Base-by-base conservation (phyloP, 2,113 vertebrate genomes). In the Triplophysa tibetana region DNA sequence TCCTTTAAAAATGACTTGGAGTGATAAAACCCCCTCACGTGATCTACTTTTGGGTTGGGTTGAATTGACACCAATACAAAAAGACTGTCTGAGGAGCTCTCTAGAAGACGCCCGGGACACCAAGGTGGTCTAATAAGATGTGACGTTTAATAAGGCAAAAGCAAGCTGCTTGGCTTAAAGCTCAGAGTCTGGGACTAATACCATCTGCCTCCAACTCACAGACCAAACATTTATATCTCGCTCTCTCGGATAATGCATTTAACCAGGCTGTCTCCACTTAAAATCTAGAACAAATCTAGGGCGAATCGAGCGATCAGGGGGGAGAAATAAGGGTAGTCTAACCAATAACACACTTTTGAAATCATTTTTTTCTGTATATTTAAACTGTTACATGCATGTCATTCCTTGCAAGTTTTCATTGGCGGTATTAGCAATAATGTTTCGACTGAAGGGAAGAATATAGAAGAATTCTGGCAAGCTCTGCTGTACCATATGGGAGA, bases 191-290 rank as follows among this genome's bases (percentile, higher is more conserved):
- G 21, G 64, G 77, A 67, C 70, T 79, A 24, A 56, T 17, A 77
- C 89, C 87, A 92, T 93, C 92, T 93, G 91, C 89, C 90, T 77
- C 79, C 62, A 89, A 83, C 91, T 87, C 88, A 88, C 60, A 2
- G 83, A 83, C 85, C 81, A 86, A 87, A 83, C 29, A 67, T 77
- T 74, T 76, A 77, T 85, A 85, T 86, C 54, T 21, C 82, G 82
- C 61, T 45, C 60, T 65, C 86, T 82, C 86, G 70, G 82, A 89
- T 84, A 89, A 85, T 81, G 85, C 85, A 75, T 87, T 83, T 29
- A 62, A 38, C 33, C 38, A 8, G 41, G 17, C 24, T 61, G 33
- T 62, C 66, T 67, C 2, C 43, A 58, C 54, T 58, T 70, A 33
- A 70, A 70, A 79, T 60, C 41, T 48, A 38, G 7, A 52, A 69